Percentiles rank a stretch among this genome's conserved stretches.
These are phyloP conservation scores for Ectropis crepuscularia DNA, from an alignment of 2,888 invertebrate genomes.

Conservation along the genomic window DNA sequence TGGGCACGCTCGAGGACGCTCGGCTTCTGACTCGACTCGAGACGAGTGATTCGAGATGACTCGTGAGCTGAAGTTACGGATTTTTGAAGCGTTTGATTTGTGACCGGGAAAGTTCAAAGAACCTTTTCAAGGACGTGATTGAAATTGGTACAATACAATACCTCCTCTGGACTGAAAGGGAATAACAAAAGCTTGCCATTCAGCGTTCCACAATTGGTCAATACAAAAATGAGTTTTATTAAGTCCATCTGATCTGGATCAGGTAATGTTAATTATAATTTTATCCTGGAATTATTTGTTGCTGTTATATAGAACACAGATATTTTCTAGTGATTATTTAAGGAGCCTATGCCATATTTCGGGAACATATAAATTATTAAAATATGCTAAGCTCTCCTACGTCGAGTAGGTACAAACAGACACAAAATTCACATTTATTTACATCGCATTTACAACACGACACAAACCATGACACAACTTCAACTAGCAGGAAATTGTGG, in stretches of 20 bases:
- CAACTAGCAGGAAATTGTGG: slow-evolving; percentile 27
- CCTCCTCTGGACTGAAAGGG: slow-evolving; percentile 1
- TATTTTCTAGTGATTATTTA: background rate
- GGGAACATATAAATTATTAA: no score
- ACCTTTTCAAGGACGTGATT: slow-evolving; percentile 26
- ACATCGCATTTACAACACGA: no score
- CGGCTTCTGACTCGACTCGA: slow-evolving; percentile 25
- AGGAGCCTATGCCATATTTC: background rate
- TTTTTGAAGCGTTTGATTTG: slow-evolving; percentile 30
- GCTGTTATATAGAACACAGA: no score
- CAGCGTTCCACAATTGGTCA: background rate
- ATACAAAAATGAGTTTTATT: background rate
- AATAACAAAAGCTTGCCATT: slow-evolving; percentile 7
- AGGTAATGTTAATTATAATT: background rate
- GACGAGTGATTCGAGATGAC: slow-evolving; percentile 27
- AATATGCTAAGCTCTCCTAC: no score
- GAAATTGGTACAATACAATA: slow-evolving; percentile 15
- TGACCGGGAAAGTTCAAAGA: slow-evolving; percentile 27
- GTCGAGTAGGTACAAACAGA: no score
- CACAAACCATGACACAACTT: background rate
- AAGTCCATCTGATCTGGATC: background rate
- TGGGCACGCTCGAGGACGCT: slow-evolving; percentile 31
- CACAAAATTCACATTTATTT: no score
- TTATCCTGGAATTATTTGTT: background rate
- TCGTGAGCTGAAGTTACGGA: slow-evolving; percentile 18